phyloP scores from a whole-genome alignment of 2,797 vertebrate genomes.

The Diplodus puntazzo region DNA sequence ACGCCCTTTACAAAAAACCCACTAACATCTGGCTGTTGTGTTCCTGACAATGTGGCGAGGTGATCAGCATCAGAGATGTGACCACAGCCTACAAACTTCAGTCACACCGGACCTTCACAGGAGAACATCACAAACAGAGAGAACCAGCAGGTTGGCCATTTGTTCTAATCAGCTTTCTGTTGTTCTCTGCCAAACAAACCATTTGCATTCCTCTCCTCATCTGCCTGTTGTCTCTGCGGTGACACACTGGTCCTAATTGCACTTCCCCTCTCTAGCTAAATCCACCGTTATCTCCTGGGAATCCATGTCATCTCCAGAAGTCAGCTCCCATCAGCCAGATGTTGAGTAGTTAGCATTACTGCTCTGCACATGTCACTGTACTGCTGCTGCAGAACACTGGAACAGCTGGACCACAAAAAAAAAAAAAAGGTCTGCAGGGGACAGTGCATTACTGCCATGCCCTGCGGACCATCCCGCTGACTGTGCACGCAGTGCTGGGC shows the following conservation, averaged over 20 bases:
- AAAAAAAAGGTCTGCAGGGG: constrained; percentile 57
- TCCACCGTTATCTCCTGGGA: constrained; percentile 84
- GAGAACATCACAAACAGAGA: constrained; percentile 41
- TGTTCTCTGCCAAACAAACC: constrained; percentile 84
- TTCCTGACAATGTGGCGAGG: constrained; percentile 3
- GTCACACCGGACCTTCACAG: constrained; percentile 42
- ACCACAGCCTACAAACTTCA: constrained; percentile 12
- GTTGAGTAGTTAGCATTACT: constrained; percentile 84
- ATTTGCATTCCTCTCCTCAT: constrained; percentile 78
- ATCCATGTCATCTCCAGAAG: constrained; percentile 84
- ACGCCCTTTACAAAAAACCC: too few relatives aligned
- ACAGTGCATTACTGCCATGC: constrained; percentile 60
- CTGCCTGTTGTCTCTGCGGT: constrained; percentile 70
- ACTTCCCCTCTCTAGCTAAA: constrained; percentile 79
- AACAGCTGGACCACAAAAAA: constrained; percentile 78
- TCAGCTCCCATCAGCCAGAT: constrained; percentile 83
- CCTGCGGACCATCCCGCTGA: constrained; percentile 48
- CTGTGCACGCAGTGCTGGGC: constrained; percentile 45
- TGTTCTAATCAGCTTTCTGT: constrained; percentile 85
- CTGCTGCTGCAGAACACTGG: constrained; percentile 48
- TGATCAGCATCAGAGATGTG: background rate
- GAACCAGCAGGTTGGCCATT: constrained; percentile 62
- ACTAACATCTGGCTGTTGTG: background rate
- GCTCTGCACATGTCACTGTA: constrained; percentile 73
- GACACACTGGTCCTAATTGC: constrained; percentile 86